Conservation (phyloP, 2,113 vertebrate species). For the Pungitius pungitius region DNA sequence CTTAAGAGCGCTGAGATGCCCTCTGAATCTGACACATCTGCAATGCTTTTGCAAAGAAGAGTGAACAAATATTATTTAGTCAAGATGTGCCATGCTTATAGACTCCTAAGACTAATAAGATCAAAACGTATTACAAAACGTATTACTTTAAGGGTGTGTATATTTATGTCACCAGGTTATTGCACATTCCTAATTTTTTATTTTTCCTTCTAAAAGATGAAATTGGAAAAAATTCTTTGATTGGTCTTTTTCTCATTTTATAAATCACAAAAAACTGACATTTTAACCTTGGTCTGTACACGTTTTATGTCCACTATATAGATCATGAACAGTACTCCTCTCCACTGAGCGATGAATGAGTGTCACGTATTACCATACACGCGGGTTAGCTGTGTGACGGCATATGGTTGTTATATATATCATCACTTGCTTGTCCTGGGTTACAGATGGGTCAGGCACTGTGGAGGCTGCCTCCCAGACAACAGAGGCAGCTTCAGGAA, state of each 20-base stretch:
- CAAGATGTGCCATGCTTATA: too few relatives aligned
- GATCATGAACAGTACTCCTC: neutral
- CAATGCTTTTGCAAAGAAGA: neutral
- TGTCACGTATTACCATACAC: neutral
- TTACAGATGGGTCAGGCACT: conserved; percentile 97
- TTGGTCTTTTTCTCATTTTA: too few relatives aligned
- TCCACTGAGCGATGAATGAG: neutral
- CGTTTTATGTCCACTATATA: neutral
- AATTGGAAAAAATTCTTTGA: too few relatives aligned
- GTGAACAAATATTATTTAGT: conserved; percentile 5
- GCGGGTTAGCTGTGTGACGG: neutral
- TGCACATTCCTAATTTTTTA: too few relatives aligned
- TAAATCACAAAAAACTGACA: too few relatives aligned
- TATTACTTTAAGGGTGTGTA: too few relatives aligned
- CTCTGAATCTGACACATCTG: neutral
- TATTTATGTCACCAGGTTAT: too few relatives aligned
- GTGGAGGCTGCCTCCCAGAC: conserved; percentile 93
- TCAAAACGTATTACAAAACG: too few relatives aligned
- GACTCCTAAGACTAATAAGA: too few relatives aligned
- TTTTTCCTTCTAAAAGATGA: too few relatives aligned
- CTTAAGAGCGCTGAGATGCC: neutral
- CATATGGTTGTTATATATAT: neutral
- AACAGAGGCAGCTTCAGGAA: conserved; percentile 94
- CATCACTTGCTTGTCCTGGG: conserved; percentile 35
- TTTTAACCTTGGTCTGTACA: too few relatives aligned